Evolutionary conservation across 2,113 vertebrate genomes (phyloP).

Genomic region (Grammomys surdaster): DNA sequence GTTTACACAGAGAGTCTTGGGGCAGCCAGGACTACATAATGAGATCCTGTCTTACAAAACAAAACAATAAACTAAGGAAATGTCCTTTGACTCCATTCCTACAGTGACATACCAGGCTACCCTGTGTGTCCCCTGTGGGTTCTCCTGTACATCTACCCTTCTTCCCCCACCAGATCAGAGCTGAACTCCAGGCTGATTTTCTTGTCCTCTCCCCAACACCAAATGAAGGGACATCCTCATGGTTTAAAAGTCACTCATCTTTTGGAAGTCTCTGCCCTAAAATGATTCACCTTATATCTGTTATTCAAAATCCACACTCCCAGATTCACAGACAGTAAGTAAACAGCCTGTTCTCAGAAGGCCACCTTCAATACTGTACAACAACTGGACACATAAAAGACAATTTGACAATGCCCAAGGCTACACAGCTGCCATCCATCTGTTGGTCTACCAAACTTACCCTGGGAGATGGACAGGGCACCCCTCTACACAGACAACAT

Average conservation of each 20-base stretch:
- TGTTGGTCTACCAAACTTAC: neutral
- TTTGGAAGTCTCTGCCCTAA: neutral
- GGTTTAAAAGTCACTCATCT: neutral
- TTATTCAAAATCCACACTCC: neutral
- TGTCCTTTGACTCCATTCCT: neutral
- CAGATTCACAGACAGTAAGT: neutral
- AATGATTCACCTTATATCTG: too few relatives aligned
- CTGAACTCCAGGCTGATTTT: neutral
- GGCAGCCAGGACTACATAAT: neutral
- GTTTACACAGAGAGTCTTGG: neutral
- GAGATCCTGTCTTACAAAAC: neutral
- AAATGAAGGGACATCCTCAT: too few relatives aligned
- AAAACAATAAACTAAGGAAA: neutral
- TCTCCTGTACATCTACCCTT: neutral
- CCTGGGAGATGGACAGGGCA: neutral
- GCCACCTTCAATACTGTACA: neutral
- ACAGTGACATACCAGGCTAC: neutral
- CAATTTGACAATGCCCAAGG: neutral
- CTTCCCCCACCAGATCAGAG: neutral
- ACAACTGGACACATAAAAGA: neutral
- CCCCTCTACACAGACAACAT: neutral
- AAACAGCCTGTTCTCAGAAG: neutral
- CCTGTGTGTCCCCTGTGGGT: neutral
- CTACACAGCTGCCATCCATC: too few relatives aligned
- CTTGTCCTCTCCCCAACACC: neutral